Evolutionary conservation across 2,888 invertebrate species (phyloP).

Genomic region (Phyto melanocephala): DNA sequence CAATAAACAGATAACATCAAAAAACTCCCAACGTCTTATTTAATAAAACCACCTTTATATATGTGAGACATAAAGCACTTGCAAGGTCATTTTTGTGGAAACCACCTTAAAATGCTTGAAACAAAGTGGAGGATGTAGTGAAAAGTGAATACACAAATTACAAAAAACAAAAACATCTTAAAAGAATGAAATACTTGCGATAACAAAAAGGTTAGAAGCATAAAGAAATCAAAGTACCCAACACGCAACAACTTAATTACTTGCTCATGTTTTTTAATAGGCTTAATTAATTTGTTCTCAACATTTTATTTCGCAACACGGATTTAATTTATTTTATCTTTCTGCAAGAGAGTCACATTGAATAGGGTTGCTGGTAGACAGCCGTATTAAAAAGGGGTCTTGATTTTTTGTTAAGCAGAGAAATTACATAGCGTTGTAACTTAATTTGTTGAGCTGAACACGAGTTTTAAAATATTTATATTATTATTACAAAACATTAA

Average conservation of each 20-base stretch:
- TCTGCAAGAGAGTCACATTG: background rate
- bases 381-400: background rate
- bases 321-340: background rate
- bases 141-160: background rate
- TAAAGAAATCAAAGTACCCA: constrained; percentile 48
- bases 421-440: background rate
- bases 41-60: background rate
- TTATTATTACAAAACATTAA: no score
- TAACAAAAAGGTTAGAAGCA: background rate
- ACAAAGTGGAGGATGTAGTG: background rate
- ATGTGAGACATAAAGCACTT: background rate
- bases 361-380: background rate
- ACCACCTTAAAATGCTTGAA: background rate
- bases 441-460: background rate
- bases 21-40: constrained; percentile 5
- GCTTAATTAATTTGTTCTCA: constrained; percentile 78
- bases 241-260: constrained; percentile 78
- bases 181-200: constrained; percentile 18
- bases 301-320: constrained; percentile 67
- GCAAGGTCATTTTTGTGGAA: constrained; percentile 6
- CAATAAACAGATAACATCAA: constrained; percentile 45
- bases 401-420: background rate
- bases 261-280: constrained; percentile 75
- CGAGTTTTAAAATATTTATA: background rate
- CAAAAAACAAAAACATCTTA: constrained; percentile 21